These are phyloP conservation scores for Bubalus kerabau DNA, from an alignment of 2,113 vertebrate species.

Conservation along the genomic window DNA sequence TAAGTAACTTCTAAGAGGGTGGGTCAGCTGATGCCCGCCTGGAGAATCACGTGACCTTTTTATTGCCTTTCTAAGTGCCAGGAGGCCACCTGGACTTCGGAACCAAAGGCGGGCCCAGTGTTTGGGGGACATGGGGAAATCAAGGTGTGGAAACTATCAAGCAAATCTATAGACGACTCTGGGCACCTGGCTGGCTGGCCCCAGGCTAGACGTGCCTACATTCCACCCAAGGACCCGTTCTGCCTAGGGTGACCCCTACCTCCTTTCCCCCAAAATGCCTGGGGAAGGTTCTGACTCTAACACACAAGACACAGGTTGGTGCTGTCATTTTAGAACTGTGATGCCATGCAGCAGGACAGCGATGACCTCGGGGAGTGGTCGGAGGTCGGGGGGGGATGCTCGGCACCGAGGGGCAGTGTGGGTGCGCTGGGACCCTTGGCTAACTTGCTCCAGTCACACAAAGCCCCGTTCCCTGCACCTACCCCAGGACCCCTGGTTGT, in stretches of 20 bases:
- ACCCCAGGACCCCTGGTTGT: not conserved
- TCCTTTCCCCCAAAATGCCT: not conserved
- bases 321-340: not conserved
- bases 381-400: fast-evolving
- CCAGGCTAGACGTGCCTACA: fast-evolving
- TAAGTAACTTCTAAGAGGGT: not conserved
- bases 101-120: not conserved
- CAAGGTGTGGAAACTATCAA: not conserved
- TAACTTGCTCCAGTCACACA: fast-evolving
- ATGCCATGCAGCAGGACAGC: not conserved
- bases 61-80: not conserved
- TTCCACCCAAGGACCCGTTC: no score
- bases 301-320: not conserved
- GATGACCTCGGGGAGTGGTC: fast-evolving
- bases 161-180: not conserved
- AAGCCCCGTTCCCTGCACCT: not conserved
- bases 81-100: not conserved
- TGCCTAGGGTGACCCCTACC: not conserved
- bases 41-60: not conserved
- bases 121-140: not conserved
- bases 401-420: not conserved
- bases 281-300: not conserved
- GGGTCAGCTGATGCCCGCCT: not conserved
- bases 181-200: not conserved
- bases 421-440: not conserved